Evolutionary conservation across 2,113 vertebrate species (phyloP).

Genomic region (Semicossyphus pulcher): DNA sequence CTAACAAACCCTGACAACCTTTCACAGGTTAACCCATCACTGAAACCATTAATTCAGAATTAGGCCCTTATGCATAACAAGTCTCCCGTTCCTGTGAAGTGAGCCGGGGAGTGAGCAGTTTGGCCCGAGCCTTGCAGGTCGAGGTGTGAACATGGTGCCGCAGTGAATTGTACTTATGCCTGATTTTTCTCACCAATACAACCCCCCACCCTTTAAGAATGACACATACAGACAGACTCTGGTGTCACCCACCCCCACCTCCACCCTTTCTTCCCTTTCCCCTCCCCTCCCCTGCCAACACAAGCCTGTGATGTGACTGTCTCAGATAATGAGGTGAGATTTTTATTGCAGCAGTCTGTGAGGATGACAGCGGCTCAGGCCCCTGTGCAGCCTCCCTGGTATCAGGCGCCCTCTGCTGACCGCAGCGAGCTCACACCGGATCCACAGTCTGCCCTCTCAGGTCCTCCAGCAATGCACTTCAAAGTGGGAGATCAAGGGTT

Average conservation of each 20-base stretch:
- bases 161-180: conserved; percentile 57
- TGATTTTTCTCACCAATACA: conserved; percentile 66
- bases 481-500: conserved; percentile 84
- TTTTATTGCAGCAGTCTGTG: conserved; percentile 82
- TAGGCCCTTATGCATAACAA: conserved; percentile 67
- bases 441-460: background rate
- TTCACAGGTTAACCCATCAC: conserved; percentile 72
- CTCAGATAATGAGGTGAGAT: conserved; percentile 86
- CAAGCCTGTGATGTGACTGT: conserved; percentile 82
- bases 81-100: conserved; percentile 74
- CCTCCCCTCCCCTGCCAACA: conserved; percentile 72
- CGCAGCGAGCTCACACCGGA: background rate
- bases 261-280: conserved; percentile 65
- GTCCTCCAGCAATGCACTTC: conserved; percentile 76
- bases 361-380: conserved; percentile 27
- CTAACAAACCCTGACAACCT: conserved; percentile 69
- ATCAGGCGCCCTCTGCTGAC: conserved; percentile 81
- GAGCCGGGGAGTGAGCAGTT: conserved; percentile 67
- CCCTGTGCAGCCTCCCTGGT: conserved; percentile 40
- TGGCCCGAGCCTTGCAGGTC: conserved; percentile 48
- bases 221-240: conserved; percentile 57
- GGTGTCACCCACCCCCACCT: conserved; percentile 53
- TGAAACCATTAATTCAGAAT: conserved; percentile 67
- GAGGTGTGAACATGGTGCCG: conserved; percentile 67
- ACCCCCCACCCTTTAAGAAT: conserved; percentile 22